These are phyloP conservation scores for Drosophila azteca DNA, from an alignment of 1,140 invertebrate species.

Conservation along the genomic window DNA sequence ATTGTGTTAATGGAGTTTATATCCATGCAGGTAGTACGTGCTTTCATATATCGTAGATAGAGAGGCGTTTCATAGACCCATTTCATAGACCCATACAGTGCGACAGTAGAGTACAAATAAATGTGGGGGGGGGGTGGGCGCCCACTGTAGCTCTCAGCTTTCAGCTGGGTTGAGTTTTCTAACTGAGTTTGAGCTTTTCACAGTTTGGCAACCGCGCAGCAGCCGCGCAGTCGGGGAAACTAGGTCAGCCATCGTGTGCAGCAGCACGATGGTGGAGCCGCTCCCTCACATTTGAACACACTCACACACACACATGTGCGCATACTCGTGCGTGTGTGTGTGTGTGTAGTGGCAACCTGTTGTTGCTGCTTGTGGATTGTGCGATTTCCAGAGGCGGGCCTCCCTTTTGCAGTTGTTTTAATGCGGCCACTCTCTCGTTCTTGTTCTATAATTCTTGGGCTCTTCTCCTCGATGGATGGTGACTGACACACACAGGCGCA, in stretches of 20 bases:
- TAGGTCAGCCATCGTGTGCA: slow-evolving; percentile 57
- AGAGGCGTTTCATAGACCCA: too few relatives aligned
- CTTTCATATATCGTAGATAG: too few relatives aligned
- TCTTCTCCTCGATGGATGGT: too few relatives aligned
- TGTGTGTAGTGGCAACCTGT: slow-evolving; percentile 50
- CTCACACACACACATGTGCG: slow-evolving; percentile 5
- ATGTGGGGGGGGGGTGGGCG: background rate
- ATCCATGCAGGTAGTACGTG: too few relatives aligned
- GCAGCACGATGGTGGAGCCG: slow-evolving; percentile 32
- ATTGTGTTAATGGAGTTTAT: too few relatives aligned
- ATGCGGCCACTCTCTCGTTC: slow-evolving; percentile 4
- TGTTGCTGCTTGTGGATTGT: slow-evolving; percentile 21
- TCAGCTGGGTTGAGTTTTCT: slow-evolving; percentile 20
- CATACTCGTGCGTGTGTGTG: slow-evolving; percentile 6
- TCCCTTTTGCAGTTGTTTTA: background rate
- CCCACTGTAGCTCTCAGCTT: background rate
- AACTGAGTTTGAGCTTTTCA: slow-evolving; percentile 55
- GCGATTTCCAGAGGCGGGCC: too few relatives aligned
- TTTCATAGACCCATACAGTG: too few relatives aligned
- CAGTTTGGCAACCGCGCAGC: slow-evolving; percentile 64
- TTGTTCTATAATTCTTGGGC: slow-evolving; percentile 6
- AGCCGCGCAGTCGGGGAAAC: slow-evolving; percentile 51
- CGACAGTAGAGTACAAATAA: background rate
- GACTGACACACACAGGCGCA: slow-evolving; percentile 44
- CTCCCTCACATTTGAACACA: slow-evolving; percentile 11